Conservation (phyloP, 2,888 invertebrate species). For the Metalampra italica region DNA sequence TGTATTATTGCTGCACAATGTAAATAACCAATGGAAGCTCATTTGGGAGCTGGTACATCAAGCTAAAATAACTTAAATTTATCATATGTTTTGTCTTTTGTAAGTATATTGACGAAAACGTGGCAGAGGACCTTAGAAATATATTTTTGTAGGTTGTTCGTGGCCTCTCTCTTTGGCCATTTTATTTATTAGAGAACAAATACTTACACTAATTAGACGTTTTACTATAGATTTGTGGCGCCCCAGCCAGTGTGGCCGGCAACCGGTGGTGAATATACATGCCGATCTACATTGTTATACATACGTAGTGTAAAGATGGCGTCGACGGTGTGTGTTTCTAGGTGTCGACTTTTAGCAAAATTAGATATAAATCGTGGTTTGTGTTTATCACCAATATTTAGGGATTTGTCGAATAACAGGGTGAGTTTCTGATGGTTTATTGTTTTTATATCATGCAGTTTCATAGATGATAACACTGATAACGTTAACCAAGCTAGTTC, state of each 20-base stretch:
- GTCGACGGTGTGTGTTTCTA: slow-evolving; percentile 80
- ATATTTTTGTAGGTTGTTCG: background rate
- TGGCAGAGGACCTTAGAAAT: background rate
- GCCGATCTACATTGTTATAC: slow-evolving; percentile 16
- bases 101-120: too few species aligned
- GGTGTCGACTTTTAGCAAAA: slow-evolving; percentile 79
- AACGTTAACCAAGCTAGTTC: slow-evolving; percentile 37
- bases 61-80: too few species aligned
- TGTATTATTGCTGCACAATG: too few species aligned
- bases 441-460: slow-evolving; percentile 32
- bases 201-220: background rate
- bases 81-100: too few species aligned
- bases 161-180: background rate
- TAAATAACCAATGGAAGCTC: too few species aligned
- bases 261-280: slow-evolving; percentile 9
- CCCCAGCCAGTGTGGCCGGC: slow-evolving; percentile 8
- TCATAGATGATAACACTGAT: slow-evolving; percentile 48
- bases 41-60: too few species aligned
- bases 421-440: slow-evolving; percentile 49
- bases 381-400: slow-evolving; percentile 74
- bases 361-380: slow-evolving; percentile 79
- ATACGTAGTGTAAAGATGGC: slow-evolving; percentile 78
- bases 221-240: background rate
- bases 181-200: background rate
- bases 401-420: slow-evolving; percentile 71